Percentiles rank a stretch among this genome's conserved stretches.
These are phyloP conservation scores for Toxotes chatareus DNA, from an alignment of 2,113 vertebrate genomes.

Conservation along the genomic window DNA sequence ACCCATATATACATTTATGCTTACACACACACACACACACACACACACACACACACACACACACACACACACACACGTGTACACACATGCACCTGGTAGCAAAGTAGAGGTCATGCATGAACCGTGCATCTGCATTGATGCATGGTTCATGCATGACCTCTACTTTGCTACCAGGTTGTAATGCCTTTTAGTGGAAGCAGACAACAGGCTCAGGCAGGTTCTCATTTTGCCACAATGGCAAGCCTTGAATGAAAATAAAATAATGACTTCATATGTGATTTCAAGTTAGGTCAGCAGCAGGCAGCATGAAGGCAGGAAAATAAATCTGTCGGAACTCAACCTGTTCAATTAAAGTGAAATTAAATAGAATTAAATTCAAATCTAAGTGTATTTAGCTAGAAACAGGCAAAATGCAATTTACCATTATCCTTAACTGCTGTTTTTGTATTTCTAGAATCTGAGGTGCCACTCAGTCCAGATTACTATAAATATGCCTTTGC, in stretches of 20 bases:
- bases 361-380: background rate
- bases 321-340: background rate
- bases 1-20: background rate
- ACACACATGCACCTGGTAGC: background rate
- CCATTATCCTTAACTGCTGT: background rate
- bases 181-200: slow-evolving; percentile 17
- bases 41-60: background rate
- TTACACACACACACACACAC: background rate
- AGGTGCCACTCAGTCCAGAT: background rate
- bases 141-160: no score
- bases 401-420: background rate
- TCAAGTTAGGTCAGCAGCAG: slow-evolving; percentile 46
- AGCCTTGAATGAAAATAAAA: slow-evolving; percentile 31
- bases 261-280: slow-evolving; percentile 28
- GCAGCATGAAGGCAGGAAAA: background rate
- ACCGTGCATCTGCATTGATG: background rate
- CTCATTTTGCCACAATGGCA: slow-evolving; percentile 30
- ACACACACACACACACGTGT: background rate
- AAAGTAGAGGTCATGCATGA: slow-evolving; percentile 35
- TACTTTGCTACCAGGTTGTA: no score
- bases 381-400: background rate
- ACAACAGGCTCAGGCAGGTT: slow-evolving; percentile 67
- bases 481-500: background rate
- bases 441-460: background rate
- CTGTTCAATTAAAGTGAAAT: background rate